Conservation (phyloP, 2,888 invertebrate genomes). For the Halictus quadricinctus region DNA sequence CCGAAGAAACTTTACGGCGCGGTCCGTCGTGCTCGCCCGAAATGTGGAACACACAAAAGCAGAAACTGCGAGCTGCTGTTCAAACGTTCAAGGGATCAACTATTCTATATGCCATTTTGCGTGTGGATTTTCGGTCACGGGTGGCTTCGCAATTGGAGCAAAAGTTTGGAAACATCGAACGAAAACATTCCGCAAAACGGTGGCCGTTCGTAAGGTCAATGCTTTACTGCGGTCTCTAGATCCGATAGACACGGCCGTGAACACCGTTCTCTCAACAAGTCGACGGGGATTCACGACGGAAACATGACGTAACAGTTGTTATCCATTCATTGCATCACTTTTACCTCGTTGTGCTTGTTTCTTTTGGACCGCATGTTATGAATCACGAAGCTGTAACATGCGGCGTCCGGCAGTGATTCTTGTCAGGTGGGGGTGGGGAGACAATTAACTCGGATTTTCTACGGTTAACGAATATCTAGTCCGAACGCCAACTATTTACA, state of each 20-base stretch:
- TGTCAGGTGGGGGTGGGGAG: background rate
- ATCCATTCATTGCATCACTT: constrained; percentile 62
- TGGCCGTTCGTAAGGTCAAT: constrained; percentile 50
- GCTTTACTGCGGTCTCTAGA: constrained; percentile 42
- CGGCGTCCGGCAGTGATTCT: constrained; percentile 15
- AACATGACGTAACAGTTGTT: constrained; percentile 65
- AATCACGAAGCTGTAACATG: too few species aligned
- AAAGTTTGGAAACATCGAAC: constrained; percentile 17
- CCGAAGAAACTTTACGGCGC: background rate
- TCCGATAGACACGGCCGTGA: constrained; percentile 62
- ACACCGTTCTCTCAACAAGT: constrained; percentile 45
- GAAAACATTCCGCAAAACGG: constrained; percentile 17
- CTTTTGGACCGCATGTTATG: constrained; percentile 38
- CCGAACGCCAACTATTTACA: background rate
- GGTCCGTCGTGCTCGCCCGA: background rate
- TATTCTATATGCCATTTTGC: background rate
- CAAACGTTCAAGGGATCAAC: background rate
- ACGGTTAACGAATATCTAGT: background rate
- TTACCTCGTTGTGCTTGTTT: constrained; percentile 60
- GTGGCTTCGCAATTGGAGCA: background rate
- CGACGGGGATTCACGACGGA: constrained; percentile 52
- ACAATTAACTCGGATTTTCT: background rate
- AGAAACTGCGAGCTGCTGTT: background rate
- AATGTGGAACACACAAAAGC: background rate
- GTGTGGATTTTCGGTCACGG: background rate